Evolutionary conservation across 2,113 vertebrate genomes (phyloP).

Genomic region (Sceloporus tristichus): DNA sequence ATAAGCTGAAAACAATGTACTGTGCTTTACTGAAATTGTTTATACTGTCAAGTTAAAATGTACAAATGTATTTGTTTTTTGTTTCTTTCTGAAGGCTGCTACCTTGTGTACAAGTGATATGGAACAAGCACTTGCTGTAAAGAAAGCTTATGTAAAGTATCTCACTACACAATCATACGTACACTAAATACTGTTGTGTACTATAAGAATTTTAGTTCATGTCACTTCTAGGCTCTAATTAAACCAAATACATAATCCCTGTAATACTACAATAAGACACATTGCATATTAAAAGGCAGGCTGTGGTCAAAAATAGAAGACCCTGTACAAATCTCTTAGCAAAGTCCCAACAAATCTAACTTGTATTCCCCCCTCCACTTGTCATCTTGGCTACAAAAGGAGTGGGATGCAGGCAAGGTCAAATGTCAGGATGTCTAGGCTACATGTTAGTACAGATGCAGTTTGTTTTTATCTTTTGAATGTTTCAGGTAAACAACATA

Average conservation of each 20-base stretch:
- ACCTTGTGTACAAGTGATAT: slow-evolving; percentile 24
- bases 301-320: not conserved
- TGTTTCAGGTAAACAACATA: not conserved
- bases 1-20: not conserved
- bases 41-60: slow-evolving; percentile 30
- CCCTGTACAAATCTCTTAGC: not conserved
- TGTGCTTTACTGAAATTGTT: slow-evolving; percentile 52
- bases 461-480: not conserved
- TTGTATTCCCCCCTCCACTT: not conserved
- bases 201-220: not conserved
- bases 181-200: not conserved
- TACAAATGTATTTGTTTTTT: not conserved
- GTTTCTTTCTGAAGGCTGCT: slow-evolving; percentile 60
- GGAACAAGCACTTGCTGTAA: not conserved
- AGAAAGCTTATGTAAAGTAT: not conserved
- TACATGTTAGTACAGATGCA: not conserved
- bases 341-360: not conserved
- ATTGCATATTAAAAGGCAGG: not conserved
- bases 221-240: not conserved
- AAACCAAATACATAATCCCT: not conserved
- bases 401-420: not conserved
- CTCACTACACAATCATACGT: not conserved
- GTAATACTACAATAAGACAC: not conserved
- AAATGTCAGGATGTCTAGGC: not conserved
- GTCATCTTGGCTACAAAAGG: not conserved